Evolutionary conservation across 2,888 invertebrate species (phyloP), one percentile per base, ranked within the genome.

Genomic region (Marronus borbonicus): DNA sequence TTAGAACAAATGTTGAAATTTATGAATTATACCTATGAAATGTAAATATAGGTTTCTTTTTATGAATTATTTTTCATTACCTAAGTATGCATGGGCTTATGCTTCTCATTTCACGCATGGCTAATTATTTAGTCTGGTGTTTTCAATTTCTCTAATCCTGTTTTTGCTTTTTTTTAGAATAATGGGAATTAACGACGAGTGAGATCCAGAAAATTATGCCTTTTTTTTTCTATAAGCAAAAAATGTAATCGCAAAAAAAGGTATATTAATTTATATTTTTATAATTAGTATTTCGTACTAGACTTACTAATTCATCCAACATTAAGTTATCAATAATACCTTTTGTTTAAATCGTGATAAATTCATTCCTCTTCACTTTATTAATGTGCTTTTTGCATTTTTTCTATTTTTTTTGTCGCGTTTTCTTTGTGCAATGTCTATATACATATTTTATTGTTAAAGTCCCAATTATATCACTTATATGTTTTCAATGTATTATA

Each of bases 301-400:
- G 7, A 65, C 52, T 76, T 68, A 66, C 44, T 55, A 14, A 50
- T 68, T 66, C 28, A 68, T 68, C 20, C 24, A 68, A 68, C n/a
- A 49, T 68, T 68, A 68, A 20, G 36, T 50, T 44, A 17, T 68
- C 28, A 68, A 10, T 14, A 49, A 68, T 68, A 50, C 55, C 2
- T 55, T 50, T 49, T 77, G 66, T 77, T 76, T 76, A 76, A 65
- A 52, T 78, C 79, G 79, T 79, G 79, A 79, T 79, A 76, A 65
- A 77, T 79, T 79, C 79, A 79, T 79, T 79, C 79, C 79, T 79
- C 60, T 76, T 69, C 50, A 50, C 55, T 68, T 69, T 76, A 69
- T 65, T 69, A 62, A 72, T 60, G 17, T 72, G 39, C 12, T 60
- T 20, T 72, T 36, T 72, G 20, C 58, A 20, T 72, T 39, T 58